A percentile compares a stretch with the other conserved stretches of the same genome.
Conservation (phyloP, 2,888 invertebrate species). For the Calliscelio sp. region DNA sequence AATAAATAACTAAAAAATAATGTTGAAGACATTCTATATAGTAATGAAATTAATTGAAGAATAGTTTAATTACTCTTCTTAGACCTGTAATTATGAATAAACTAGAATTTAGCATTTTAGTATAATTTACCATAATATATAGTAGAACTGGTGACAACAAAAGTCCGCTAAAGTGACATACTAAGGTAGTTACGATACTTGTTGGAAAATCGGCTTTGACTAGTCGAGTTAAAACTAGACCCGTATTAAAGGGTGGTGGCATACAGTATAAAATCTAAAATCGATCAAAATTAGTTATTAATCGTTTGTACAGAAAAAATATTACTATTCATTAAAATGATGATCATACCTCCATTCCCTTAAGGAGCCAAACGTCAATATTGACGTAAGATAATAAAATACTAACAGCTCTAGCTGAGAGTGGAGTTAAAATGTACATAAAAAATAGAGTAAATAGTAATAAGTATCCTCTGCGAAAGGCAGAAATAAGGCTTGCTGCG, state of each 20-base stretch:
- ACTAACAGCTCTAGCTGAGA: slow-evolving; percentile 80
- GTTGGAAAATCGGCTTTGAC: slow-evolving; percentile 83
- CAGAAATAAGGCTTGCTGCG: slow-evolving; percentile 80
- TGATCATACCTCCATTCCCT: slow-evolving; percentile 84
- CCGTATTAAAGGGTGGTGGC: slow-evolving; percentile 84
- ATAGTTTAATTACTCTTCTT: not conserved
- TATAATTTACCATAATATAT: slow-evolving; percentile 82
- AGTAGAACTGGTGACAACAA: slow-evolving; percentile 83
- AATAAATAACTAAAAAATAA: too few relatives aligned
- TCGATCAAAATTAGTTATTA: not conserved
- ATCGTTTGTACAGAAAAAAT: not conserved
- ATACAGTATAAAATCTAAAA: slow-evolving; percentile 84
- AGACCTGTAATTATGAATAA: not conserved
- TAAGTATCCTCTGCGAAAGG: slow-evolving; percentile 80
- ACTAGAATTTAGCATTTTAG: too few relatives aligned
- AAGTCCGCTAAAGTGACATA: slow-evolving; percentile 83
- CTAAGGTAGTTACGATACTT: slow-evolving; percentile 82
- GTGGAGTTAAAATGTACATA: slow-evolving; percentile 82
- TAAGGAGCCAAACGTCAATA: slow-evolving; percentile 83
- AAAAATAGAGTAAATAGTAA: slow-evolving; percentile 81
- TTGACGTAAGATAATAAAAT: slow-evolving; percentile 79
- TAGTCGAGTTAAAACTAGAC: slow-evolving; percentile 82
- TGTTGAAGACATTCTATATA: too few relatives aligned
- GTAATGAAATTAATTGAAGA: too few relatives aligned
- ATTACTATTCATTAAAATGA: slow-evolving; percentile 35